Percentiles rank a stretch among this genome's conserved stretches.
These are phyloP conservation scores for Calyptomena viridis DNA, from an alignment of 2,113 vertebrate species.

Conservation along the genomic window DNA sequence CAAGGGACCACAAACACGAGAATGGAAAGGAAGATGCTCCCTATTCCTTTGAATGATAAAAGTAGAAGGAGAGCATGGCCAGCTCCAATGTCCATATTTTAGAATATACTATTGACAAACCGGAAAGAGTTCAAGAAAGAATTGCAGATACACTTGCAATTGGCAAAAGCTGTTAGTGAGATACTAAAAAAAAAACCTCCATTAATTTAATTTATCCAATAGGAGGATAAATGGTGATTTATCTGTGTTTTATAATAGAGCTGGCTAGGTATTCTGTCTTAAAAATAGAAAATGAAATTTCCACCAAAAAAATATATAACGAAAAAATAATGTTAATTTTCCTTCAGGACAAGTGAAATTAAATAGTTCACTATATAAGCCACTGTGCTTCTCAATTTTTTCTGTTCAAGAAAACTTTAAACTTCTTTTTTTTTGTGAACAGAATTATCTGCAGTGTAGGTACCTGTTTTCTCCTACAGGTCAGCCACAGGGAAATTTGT, in stretches of 20 bases:
- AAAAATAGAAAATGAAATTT: slow-evolving; percentile 52
- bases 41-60: neutral
- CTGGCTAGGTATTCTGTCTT: neutral
- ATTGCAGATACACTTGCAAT: neutral
- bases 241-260: neutral
- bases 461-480: slow-evolving; percentile 26
- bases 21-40: neutral
- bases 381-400: neutral
- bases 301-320: neutral
- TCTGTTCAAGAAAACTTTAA: slow-evolving; percentile 11
- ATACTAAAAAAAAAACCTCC: neutral
- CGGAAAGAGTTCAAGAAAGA: neutral
- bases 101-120: neutral
- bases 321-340: slow-evolving; percentile 25
- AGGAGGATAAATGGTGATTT: neutral
- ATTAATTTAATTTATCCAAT: neutral
- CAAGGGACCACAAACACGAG: neutral
- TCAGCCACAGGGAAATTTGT: slow-evolving; percentile 25
- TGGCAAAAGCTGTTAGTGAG: neutral
- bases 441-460: neutral
- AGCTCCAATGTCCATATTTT: neutral
- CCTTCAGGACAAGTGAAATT: slow-evolving; percentile 5
- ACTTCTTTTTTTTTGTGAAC: slow-evolving; percentile 7
- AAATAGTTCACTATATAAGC: neutral
- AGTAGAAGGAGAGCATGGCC: neutral